Base-by-base conservation (phyloP, 1,140 invertebrate species). In the Pseudomyrmex concolor region DNA sequence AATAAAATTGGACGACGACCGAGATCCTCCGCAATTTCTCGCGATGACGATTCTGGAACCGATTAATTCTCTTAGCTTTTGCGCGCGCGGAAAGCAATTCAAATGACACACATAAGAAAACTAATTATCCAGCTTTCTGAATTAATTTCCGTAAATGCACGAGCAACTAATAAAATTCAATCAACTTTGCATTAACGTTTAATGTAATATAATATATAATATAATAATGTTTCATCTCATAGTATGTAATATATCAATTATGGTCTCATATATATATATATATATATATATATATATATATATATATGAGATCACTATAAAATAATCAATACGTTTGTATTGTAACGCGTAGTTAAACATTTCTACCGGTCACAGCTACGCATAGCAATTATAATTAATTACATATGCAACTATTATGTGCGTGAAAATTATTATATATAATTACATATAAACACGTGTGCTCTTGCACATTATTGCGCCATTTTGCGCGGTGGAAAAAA, bases 291-390 rank as follows among this genome's bases (percentile, higher is more conserved):
- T 34, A 34, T 34, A 70, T 70, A 34, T 7, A 34, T 5, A 34
- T 5, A 34, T n/a, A n/a, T n/a, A n/a, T n/a, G n/a, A n/a, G n/a
- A 80, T 70, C 45, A 70, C 3, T 45, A 22, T 34, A 70, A 80
- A 80, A 70, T 70, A 80, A 80, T 80, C 66, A 55, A 80, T 80
- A 60, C 8, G 22, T 59, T 54, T 12, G 70, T 57, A 78, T 59
- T 71, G 43, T 73, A 73, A 12, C 19, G 19, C 54, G 12, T 70
- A 78, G 17, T 13, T 76, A 54, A 5, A 4, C 34, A 13, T 13
- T 51, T 17, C 12, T 13, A n/a, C n/a, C 34, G 34, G 5, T 34
- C 34, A 34, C 34, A 34, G 5, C 34, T 34, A 34, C 34, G 34
- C 34, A 34, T 34, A 7, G 4, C 34, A 34, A n/a, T 54, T 54